phyloP scores from a whole-genome alignment of 2,888 invertebrate species.

The Thereva unica region DNA sequence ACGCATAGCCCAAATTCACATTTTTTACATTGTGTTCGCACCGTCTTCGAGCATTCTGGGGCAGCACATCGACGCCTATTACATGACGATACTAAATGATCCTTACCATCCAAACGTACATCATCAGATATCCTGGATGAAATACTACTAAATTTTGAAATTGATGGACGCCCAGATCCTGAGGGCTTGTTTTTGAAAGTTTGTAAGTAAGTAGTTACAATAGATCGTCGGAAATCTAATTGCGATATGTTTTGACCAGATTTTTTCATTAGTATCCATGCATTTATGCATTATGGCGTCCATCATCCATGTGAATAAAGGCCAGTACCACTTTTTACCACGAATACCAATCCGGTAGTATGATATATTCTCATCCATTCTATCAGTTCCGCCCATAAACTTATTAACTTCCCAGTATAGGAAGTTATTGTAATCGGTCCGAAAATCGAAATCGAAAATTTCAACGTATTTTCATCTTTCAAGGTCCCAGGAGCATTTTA shows the following conservation, averaged over 20 bases:
- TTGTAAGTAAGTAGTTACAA: background rate
- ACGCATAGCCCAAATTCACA: background rate
- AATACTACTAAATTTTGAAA: background rate
- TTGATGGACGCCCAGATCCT: background rate
- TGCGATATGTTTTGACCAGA: background rate
- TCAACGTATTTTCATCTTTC: too few species aligned
- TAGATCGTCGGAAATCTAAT: background rate
- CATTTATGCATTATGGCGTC: background rate
- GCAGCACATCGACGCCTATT: conserved; percentile 1
- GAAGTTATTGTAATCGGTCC: too few species aligned
- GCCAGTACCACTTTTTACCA: background rate
- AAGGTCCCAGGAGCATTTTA: too few species aligned
- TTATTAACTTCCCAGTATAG: too few species aligned
- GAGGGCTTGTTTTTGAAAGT: background rate
- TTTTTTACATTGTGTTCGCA: conserved; percentile 7
- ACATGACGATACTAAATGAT: background rate
- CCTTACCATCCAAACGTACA: background rate
- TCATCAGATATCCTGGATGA: background rate
- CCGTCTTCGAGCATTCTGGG: background rate
- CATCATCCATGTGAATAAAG: background rate
- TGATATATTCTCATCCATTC: background rate
- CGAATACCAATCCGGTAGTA: background rate
- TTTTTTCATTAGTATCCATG: background rate
- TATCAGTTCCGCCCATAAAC: conserved; percentile 7
- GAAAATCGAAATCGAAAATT: too few species aligned